These are phyloP conservation scores for Rhynchotus rufescens DNA, from an alignment of 2,797 vertebrate genomes.

Conservation along the genomic window DNA sequence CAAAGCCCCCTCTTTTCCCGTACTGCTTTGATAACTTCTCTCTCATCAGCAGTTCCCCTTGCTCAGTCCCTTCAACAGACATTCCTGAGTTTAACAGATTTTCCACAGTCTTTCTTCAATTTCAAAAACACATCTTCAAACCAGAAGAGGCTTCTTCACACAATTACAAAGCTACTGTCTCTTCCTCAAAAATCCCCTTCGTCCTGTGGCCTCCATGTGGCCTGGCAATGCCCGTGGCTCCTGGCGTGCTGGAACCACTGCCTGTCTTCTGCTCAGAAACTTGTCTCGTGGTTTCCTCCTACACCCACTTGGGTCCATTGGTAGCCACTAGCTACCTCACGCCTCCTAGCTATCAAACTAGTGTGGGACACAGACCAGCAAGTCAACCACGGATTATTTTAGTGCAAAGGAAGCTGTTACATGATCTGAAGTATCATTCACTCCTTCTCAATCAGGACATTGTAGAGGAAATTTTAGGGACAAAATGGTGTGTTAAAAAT, in stretches of 20 bases:
- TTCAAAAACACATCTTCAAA: background rate
- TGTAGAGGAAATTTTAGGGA: background rate
- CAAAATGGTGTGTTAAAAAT: background rate
- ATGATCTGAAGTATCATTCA: background rate
- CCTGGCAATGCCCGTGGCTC: background rate
- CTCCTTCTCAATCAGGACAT: background rate
- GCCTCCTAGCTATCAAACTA: background rate
- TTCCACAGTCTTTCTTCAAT: background rate
- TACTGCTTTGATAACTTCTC: too few relatives aligned
- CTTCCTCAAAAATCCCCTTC: background rate
- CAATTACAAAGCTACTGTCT: background rate
- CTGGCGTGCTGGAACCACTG: background rate
- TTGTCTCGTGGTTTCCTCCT: background rate
- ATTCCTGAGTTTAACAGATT: background rate
- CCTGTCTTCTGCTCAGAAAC: background rate
- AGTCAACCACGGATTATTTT: background rate
- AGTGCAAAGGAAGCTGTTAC: background rate
- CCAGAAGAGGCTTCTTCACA: background rate
- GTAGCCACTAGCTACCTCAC: background rate
- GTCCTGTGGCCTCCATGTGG: background rate
- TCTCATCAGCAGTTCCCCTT: background rate
- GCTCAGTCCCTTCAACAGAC: background rate
- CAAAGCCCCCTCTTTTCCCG: too few relatives aligned
- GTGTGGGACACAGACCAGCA: background rate
- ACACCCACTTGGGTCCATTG: fast-evolving